Conservation (phyloP, 2,888 invertebrate genomes). For the Agriopis leucophaearia region DNA sequence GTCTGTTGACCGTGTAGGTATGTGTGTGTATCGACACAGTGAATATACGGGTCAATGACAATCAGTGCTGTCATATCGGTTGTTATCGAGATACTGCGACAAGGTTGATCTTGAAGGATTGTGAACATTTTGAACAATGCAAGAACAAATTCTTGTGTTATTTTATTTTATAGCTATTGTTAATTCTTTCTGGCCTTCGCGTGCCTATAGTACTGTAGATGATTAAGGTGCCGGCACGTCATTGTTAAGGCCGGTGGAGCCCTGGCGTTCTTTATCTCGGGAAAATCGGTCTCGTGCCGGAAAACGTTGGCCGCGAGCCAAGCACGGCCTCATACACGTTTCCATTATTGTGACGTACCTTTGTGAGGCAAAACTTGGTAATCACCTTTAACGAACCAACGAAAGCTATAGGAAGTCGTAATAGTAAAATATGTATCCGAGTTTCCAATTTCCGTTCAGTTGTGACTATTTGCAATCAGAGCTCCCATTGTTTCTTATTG, state of each 20-base stretch:
- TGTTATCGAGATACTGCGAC: slow-evolving; percentile 51
- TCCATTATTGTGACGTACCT: slow-evolving; percentile 54
- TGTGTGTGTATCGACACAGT: slow-evolving; percentile 35
- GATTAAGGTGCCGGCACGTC: slow-evolving; percentile 60
- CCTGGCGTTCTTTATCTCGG: slow-evolving; percentile 70
- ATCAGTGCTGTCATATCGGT: slow-evolving; percentile 39
- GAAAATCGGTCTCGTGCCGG: slow-evolving; percentile 72
- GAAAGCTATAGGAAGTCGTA: slow-evolving; percentile 36
- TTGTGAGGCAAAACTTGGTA: slow-evolving; percentile 37
- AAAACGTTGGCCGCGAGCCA: slow-evolving; percentile 75
- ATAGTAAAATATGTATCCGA: slow-evolving; percentile 39
- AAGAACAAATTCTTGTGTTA: slow-evolving; percentile 23
- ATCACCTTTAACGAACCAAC: slow-evolving; percentile 29
- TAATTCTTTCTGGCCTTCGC: slow-evolving; percentile 57
- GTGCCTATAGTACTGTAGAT: slow-evolving; percentile 61
- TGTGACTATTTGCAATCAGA: slow-evolving; percentile 43
- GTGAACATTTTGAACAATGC: slow-evolving; percentile 30
- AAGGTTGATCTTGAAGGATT: slow-evolving; percentile 47
- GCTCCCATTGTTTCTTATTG: slow-evolving; percentile 43
- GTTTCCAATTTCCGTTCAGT: slow-evolving; percentile 42
- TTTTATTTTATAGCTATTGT: slow-evolving; percentile 44
- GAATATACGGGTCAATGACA: slow-evolving; percentile 40
- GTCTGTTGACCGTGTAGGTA: slow-evolving; percentile 34
- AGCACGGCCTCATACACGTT: slow-evolving; percentile 56
- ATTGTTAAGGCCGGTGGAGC: slow-evolving; percentile 55